A percentile compares a stretch with the other conserved stretches of the same genome.
phyloP scores from a whole-genome alignment of 1,140 invertebrate genomes.

The Odontomachus brunneus region DNA sequence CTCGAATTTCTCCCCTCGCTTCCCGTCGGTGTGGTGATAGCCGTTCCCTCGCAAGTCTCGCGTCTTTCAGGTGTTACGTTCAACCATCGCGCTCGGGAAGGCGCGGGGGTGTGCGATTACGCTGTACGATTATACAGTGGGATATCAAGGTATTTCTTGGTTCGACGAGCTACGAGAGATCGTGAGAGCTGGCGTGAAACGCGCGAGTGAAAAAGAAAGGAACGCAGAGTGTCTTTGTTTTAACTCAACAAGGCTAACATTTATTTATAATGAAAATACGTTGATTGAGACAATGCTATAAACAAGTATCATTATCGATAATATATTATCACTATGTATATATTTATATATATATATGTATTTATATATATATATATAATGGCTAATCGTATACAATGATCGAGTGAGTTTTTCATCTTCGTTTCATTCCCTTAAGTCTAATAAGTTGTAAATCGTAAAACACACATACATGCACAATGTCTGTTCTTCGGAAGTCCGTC shows the following conservation, averaged over 20 bases:
- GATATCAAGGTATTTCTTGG: constrained; percentile 48
- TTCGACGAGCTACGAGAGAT: constrained; percentile 29
- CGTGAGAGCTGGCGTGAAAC: constrained; percentile 35
- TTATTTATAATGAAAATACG: constrained; percentile 87
- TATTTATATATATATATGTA: not conserved
- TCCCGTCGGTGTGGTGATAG: no score
- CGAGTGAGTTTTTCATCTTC: constrained; percentile 76
- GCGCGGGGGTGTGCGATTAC: constrained; percentile 4
- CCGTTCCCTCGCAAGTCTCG: no score
- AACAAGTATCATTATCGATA: constrained; percentile 85
- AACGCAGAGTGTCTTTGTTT: constrained; percentile 78
- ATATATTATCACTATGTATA: constrained; percentile 84
- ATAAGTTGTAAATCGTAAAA: constrained; percentile 80
- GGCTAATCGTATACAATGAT: constrained; percentile 86
- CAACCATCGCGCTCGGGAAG: not conserved
- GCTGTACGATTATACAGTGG: not conserved
- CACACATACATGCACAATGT: constrained; percentile 84
- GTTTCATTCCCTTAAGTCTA: constrained; percentile 75
- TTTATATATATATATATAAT: no score
- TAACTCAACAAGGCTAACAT: constrained; percentile 86
- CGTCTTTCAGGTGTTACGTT: no score
- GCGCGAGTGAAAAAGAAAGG: constrained; percentile 59
- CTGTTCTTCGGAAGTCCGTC: constrained; percentile 63
- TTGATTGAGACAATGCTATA: constrained; percentile 86
- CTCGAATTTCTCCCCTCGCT: no score